Evolutionary conservation across 2,113 vertebrate species (phyloP), one percentile per base, ranked within the genome.

Genomic region (Bujurquina vittata): DNA sequence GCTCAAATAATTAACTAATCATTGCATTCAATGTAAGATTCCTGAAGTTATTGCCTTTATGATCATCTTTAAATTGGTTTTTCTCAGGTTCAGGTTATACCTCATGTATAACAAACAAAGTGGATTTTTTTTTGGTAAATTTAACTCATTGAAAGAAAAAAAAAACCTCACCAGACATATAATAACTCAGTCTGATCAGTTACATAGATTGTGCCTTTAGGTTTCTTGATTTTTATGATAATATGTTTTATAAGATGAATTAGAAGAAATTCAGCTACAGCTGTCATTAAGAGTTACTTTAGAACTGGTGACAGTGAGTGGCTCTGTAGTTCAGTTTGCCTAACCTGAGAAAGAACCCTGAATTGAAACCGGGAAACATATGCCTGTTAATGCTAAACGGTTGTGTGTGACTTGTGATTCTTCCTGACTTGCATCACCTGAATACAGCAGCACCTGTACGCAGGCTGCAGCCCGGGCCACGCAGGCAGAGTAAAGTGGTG

Each of bases 401-500:
- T 12, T 14, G 40, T 14, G 43, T 31, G 43, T 52, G 40, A 69
- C 65, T 72, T 10, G 65, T 72, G 18, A 54, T 2, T 54, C 8
- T 72, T 72, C 15, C 15, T 49, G 63, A 67, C 9, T 7, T 46
- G 0, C 35, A 10, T 79, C 15, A 87, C 86, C 97, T 93, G 96
- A 94, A 77, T 96, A 96, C 17, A 99, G 93, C 91, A 99, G 96
- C 79, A 94, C 93, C 92, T 93, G 93, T 14, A 96, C 97, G n/a
- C 97, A 98, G n/a, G 95, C 94, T 33, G 93, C 90, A 26, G 94
- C 96, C 75, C 93, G 94, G 56, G 95, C 93, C 0, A 12, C 84
- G 84, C 97, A 98, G 58, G 97, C 97, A 80, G 95, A 93, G 4
- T 97, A 98, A 10, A 99, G 96, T 0, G 91, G 96, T 4, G 97